Conservation (phyloP, 1,140 invertebrate species). For the Mycetomoellerius zeteki region DNA sequence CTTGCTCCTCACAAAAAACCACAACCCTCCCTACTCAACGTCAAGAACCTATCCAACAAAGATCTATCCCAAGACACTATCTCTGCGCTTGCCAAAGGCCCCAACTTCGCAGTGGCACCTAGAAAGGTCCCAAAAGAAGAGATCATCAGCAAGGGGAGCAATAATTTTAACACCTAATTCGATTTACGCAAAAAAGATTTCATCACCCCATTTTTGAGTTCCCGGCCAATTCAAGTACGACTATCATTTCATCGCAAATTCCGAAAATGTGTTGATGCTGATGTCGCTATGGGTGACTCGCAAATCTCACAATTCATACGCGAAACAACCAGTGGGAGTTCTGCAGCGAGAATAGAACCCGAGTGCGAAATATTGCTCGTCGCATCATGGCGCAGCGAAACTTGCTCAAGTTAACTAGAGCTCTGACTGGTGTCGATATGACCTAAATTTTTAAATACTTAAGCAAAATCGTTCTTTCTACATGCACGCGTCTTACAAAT, state of each 20-base stretch:
- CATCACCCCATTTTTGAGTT: neutral
- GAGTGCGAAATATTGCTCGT: slow-evolving; percentile 60
- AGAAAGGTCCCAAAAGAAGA: too few relatives aligned
- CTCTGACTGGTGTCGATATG: slow-evolving; percentile 31
- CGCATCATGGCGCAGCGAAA: slow-evolving; percentile 19
- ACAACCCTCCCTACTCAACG: too few relatives aligned
- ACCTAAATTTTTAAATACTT: too few relatives aligned
- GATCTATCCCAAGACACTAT: too few relatives aligned
- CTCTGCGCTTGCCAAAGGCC: too few relatives aligned
- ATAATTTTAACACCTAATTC: slow-evolving; percentile 28
- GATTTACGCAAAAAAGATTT: slow-evolving; percentile 31
- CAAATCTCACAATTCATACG: slow-evolving; percentile 40
- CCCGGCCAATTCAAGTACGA: neutral
- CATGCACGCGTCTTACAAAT: neutral
- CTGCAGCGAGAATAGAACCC: slow-evolving; percentile 23
- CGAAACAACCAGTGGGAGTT: slow-evolving; percentile 50
- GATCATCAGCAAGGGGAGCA: too few relatives aligned
- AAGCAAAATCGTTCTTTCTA: too few relatives aligned
- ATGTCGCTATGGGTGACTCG: slow-evolving; percentile 4
- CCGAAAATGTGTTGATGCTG: neutral
- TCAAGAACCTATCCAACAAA: too few relatives aligned
- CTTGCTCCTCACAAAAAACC: too few relatives aligned
- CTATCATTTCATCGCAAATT: slow-evolving; percentile 9
- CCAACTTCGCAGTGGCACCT: too few relatives aligned
- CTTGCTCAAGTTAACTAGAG: slow-evolving; percentile 41